A percentile compares a stretch with the other conserved stretches of the same genome.
phyloP scores from a whole-genome alignment of 2,888 invertebrate genomes.

The Tethea ocularis region DNA sequence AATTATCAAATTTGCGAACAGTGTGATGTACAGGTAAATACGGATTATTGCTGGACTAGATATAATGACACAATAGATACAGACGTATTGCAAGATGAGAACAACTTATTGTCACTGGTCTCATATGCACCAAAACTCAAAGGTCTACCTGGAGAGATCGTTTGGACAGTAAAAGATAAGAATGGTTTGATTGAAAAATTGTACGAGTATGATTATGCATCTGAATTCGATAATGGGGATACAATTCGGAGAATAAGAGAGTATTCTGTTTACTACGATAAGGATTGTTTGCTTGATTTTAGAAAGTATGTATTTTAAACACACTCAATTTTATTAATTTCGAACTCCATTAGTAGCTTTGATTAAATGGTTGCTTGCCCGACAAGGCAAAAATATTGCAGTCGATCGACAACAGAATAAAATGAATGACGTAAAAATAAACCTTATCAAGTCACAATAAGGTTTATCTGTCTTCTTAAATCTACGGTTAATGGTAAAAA shows the following conservation, averaged over 20 bases:
- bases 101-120: conserved; percentile 35
- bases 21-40: conserved; percentile 13
- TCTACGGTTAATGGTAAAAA: no score
- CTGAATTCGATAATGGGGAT: conserved; percentile 62
- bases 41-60: conserved; percentile 24
- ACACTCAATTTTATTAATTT: background rate
- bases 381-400: no score
- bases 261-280: conserved; percentile 73
- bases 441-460: no score
- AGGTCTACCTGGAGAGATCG: conserved; percentile 67
- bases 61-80: conserved; percentile 22
- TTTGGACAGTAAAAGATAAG: conserved; percentile 75
- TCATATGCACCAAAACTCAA: conserved; percentile 57
- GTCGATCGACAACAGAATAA: no score
- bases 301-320: conserved; percentile 43
- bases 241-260: conserved; percentile 66
- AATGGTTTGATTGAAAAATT: conserved; percentile 72
- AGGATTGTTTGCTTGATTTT: conserved; percentile 68
- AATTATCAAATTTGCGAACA: conserved; percentile 11
- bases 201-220: conserved; percentile 65
- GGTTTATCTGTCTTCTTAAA: no score
- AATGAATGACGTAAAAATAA: no score
- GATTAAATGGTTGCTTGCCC: background rate
- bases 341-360: background rate
- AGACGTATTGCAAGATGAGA: conserved; percentile 39